phyloP scores from a whole-genome alignment of 2,113 vertebrate genomes.

The Perca flavescens region DNA sequence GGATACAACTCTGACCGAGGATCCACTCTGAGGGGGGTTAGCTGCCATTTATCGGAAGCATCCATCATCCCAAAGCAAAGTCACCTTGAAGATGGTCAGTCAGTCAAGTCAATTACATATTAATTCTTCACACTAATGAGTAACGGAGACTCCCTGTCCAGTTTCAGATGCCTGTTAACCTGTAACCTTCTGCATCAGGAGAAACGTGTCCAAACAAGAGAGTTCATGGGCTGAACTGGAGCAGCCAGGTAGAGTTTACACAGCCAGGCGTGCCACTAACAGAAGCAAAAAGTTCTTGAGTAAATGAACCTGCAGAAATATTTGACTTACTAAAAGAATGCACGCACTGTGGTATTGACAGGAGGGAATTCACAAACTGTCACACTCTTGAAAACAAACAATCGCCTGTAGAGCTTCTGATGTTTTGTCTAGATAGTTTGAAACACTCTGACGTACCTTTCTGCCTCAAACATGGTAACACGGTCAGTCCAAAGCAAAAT shows the following conservation, averaged over 20 bases:
- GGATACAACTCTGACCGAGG: neutral
- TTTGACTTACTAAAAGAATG: constrained; percentile 16
- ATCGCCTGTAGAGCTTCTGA: neutral
- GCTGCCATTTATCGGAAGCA: constrained; percentile 13
- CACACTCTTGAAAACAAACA: constrained; percentile 6
- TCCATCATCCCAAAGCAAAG: constrained; percentile 50
- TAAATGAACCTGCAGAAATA: constrained; percentile 17
- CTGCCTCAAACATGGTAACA: constrained; percentile 74
- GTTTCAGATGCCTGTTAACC: constrained; percentile 66
- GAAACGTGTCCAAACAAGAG: constrained; percentile 66
- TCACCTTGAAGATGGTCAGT: constrained; percentile 53
- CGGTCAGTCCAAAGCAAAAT: constrained; percentile 46
- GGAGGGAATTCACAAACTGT: constrained; percentile 29
- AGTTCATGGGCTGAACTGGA: constrained; percentile 39
- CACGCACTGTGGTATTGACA: neutral
- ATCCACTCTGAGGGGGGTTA: neutral
- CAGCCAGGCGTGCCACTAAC: constrained; percentile 20
- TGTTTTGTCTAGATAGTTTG: neutral
- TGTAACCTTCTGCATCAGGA: constrained; percentile 59
- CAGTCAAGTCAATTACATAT: neutral
- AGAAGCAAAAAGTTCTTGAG: constrained; percentile 11
- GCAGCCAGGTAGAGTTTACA: constrained; percentile 31
- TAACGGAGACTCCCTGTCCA: constrained; percentile 34
- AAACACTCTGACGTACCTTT: constrained; percentile 75
- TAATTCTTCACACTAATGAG: constrained; percentile 45